Evolutionary conservation across 2,113 vertebrate species (phyloP).

Genomic region (Dascyllus trimaculatus): DNA sequence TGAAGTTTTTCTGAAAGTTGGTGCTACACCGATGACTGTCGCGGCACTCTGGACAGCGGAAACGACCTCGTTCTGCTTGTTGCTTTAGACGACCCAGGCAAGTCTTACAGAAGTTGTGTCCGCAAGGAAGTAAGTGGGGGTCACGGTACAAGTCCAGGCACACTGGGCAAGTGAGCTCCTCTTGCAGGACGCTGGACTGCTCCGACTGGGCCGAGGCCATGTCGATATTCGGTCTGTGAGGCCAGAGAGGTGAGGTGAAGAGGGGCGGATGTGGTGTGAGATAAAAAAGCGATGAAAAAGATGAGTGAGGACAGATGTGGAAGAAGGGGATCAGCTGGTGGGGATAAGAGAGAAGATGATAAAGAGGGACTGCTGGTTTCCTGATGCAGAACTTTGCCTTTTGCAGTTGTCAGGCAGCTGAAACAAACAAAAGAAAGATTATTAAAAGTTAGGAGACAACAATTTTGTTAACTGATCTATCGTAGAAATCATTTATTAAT

Average conservation of each 20-base stretch:
- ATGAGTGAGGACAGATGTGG: neutral
- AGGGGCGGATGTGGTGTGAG: neutral
- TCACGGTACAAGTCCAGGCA: conserved; percentile 84
- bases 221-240: neutral
- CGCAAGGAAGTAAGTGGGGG: conserved; percentile 81
- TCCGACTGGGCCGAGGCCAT: conserved; percentile 71
- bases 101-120: conserved; percentile 84
- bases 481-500: no score
- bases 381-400: neutral
- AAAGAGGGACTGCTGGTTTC: neutral
- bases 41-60: conserved; percentile 85
- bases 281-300: neutral
- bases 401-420: neutral
- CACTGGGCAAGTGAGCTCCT: conserved; percentile 84
- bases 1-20: conserved; percentile 82
- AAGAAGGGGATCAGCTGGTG: neutral
- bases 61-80: conserved; percentile 58
- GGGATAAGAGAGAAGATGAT: neutral
- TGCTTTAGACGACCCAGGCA: conserved; percentile 77
- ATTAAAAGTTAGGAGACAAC: no score
- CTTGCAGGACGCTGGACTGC: conserved; percentile 75
- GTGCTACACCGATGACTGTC: conserved; percentile 60
- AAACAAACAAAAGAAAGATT: neutral
- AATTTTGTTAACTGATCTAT: no score
- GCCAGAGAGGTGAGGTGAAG: neutral